Percentiles rank a stretch among this genome's conserved stretches.
Conservation (phyloP, 2,113 vertebrate species). For the Bubo scandiacus region DNA sequence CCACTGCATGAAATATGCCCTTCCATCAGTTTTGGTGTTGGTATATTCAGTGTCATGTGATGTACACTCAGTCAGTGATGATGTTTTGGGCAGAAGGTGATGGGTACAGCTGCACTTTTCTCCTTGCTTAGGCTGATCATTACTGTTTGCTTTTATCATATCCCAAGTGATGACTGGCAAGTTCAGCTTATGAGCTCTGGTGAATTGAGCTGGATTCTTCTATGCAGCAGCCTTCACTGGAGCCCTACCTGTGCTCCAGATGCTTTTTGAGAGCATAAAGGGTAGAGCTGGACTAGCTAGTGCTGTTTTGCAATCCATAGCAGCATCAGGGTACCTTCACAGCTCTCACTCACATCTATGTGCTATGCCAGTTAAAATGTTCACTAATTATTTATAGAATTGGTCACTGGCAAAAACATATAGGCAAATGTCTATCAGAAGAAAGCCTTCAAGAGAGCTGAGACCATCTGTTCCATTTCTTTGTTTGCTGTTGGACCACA, state of each 20-base stretch:
- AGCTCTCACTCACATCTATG: background rate
- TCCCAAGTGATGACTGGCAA: background rate
- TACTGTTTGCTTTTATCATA: background rate
- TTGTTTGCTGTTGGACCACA: background rate
- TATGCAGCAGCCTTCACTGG: background rate
- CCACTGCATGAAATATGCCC: background rate
- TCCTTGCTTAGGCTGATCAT: background rate
- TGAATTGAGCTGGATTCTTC: background rate
- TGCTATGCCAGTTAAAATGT: background rate
- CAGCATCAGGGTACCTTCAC: background rate
- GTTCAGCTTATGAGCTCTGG: background rate
- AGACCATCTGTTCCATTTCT: background rate
- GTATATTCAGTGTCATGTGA: background rate
- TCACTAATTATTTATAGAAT: background rate
- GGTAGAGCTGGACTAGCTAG: background rate
- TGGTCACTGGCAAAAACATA: background rate
- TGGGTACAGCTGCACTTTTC: background rate
- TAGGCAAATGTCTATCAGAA: background rate
- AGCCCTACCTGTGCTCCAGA: background rate
- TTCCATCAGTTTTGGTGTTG: background rate
- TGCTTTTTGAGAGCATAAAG: background rate
- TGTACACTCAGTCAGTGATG: background rate
- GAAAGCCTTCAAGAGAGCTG: background rate
- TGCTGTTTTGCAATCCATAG: background rate
- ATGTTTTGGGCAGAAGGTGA: background rate